Conservation (phyloP, 2,888 invertebrate species). For the Melipona beecheii region DNA sequence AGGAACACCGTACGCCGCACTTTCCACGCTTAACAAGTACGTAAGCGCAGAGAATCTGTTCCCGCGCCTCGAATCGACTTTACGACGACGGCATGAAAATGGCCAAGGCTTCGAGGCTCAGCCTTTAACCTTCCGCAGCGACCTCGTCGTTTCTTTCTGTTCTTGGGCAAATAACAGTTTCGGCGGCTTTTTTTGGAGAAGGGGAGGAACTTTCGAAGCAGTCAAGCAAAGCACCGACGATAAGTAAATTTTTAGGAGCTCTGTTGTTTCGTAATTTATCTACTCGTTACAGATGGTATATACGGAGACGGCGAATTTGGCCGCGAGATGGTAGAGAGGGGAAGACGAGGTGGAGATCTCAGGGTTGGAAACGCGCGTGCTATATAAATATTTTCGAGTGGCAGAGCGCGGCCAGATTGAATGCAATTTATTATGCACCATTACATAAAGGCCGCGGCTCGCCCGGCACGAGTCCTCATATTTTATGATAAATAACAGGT, state of each 20-base stretch:
- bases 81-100: neutral
- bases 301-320: neutral
- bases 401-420: constrained; percentile 67
- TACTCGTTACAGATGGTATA: neutral
- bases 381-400: constrained; percentile 66
- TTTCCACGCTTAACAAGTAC: constrained; percentile 7
- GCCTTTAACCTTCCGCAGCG: neutral
- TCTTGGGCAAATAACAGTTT: neutral
- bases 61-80: too few species aligned
- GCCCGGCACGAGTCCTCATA: constrained; percentile 74
- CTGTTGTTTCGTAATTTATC: neutral
- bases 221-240: neutral
- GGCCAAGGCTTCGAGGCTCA: neutral
- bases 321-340: constrained; percentile 1
- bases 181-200: neutral
- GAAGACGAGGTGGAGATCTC: constrained; percentile 19
- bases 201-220: too few species aligned
- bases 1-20: neutral
- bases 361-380: constrained; percentile 53
- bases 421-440: constrained; percentile 74
- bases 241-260: too few species aligned
- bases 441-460: constrained; percentile 72
- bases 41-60: neutral
- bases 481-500: constrained; percentile 78
- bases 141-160: neutral